phyloP scores from a whole-genome alignment of 2,797 vertebrate genomes.

The Leptodactylus fallax region DNA sequence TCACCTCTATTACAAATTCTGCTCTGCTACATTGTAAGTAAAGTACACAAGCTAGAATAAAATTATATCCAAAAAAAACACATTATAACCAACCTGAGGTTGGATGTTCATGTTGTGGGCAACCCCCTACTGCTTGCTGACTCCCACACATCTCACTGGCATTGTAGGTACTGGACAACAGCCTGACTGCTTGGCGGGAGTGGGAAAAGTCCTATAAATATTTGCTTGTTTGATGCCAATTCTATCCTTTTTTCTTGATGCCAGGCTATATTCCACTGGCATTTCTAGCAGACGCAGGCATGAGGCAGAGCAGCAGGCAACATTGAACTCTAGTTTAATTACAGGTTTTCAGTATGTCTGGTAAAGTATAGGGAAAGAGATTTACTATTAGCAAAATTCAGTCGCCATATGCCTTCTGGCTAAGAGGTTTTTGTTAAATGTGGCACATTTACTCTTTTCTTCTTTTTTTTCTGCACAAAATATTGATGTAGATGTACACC shows the following conservation, averaged over 20 bases:
- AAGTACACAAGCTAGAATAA: no score
- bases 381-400: no score
- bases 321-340: neutral
- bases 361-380: no score
- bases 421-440: no score
- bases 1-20: neutral
- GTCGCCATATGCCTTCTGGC: no score
- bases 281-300: neutral
- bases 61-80: neutral
- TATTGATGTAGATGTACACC: no score
- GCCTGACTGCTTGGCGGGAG: neutral
- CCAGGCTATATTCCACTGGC: neutral
- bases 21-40: neutral
- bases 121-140: neutral
- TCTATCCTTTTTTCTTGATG: neutral
- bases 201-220: slow-evolving; percentile 4
- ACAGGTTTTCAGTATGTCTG: neutral
- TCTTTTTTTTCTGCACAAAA: no score
- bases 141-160: neutral
- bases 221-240: neutral
- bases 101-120: neutral
- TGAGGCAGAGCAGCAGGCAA: neutral
- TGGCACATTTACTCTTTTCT: no score
- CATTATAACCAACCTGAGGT: neutral
- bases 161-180: neutral